phyloP scores from a whole-genome alignment of 2,113 vertebrate genomes.

The Plotosus lineatus region DNA sequence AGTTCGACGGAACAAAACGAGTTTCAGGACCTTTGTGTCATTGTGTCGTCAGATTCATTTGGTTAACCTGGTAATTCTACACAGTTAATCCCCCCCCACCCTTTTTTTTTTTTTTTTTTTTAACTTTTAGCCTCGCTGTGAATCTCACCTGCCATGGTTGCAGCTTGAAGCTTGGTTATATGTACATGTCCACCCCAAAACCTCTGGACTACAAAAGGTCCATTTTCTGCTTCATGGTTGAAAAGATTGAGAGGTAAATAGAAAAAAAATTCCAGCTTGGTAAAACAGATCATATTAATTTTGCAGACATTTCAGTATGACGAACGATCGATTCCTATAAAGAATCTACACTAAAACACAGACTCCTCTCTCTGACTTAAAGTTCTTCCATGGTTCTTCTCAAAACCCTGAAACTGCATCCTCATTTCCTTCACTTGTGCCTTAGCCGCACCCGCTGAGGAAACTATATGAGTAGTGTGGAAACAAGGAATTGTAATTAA shows the following conservation, averaged over 20 bases:
- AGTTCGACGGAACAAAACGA: neutral
- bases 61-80: neutral
- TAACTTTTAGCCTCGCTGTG: conserved; percentile 62
- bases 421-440: too few species aligned
- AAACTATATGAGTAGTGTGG: too few species aligned
- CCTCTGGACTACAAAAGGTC: conserved; percentile 70
- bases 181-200: conserved; percentile 70
- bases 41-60: neutral
- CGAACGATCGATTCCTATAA: neutral
- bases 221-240: conserved; percentile 68
- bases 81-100: neutral
- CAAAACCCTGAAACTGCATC: too few species aligned
- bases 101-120: neutral
- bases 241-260: conserved; percentile 69
- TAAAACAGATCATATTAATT: neutral
- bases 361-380: neutral
- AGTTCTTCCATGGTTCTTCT: too few species aligned
- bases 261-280: neutral
- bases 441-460: too few species aligned
- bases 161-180: conserved; percentile 63
- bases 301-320: neutral
- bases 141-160: conserved; percentile 69
- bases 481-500: too few species aligned
- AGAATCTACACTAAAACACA: neutral
- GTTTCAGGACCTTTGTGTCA: neutral